Evolutionary conservation across 2,797 vertebrate genomes (phyloP).

Genomic region (Muraenolepis orangiensis): DNA sequence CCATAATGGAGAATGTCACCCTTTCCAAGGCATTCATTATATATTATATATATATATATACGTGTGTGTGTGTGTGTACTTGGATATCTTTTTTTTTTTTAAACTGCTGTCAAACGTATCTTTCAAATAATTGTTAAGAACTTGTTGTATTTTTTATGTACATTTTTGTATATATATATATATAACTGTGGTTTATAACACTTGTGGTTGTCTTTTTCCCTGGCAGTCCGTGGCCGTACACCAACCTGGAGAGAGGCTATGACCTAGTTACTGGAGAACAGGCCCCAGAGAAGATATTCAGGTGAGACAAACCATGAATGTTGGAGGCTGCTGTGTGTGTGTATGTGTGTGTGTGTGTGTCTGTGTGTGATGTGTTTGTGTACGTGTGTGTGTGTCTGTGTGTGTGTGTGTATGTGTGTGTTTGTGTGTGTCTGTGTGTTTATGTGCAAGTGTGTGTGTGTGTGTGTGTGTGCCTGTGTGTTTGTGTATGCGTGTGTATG

Average conservation of each 20-base stretch:
- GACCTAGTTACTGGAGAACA: constrained; percentile 96
- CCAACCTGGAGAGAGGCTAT: constrained; percentile 92
- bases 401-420: constrained; percentile 16
- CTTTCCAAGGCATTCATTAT: too few relatives aligned
- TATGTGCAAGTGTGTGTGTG: constrained; percentile 28
- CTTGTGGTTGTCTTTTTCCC: constrained; percentile 18
- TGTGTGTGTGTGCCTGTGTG: constrained; percentile 15
- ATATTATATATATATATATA: too few relatives aligned
- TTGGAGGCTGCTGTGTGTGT: constrained; percentile 13
- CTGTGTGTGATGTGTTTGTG: background rate
- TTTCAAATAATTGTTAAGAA: too few relatives aligned
- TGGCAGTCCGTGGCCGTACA: constrained; percentile 94
- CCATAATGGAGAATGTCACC: background rate
- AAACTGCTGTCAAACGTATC: too few relatives aligned
- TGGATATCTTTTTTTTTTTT: too few relatives aligned
- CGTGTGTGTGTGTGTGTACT: too few relatives aligned
- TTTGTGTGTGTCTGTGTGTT: constrained; percentile 10
- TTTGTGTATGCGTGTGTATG: constrained; percentile 19
- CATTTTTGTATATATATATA: background rate
- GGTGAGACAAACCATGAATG: constrained; percentile 73
- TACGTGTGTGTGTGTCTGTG: constrained; percentile 6
- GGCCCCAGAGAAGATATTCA: constrained; percentile 96
- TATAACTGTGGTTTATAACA: background rate
- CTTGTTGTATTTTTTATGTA: too few relatives aligned
- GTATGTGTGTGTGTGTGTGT: background rate